These are phyloP conservation scores for Zosterops hypoxanthus DNA, from an alignment of 2,113 vertebrate genomes.

Conservation along the genomic window DNA sequence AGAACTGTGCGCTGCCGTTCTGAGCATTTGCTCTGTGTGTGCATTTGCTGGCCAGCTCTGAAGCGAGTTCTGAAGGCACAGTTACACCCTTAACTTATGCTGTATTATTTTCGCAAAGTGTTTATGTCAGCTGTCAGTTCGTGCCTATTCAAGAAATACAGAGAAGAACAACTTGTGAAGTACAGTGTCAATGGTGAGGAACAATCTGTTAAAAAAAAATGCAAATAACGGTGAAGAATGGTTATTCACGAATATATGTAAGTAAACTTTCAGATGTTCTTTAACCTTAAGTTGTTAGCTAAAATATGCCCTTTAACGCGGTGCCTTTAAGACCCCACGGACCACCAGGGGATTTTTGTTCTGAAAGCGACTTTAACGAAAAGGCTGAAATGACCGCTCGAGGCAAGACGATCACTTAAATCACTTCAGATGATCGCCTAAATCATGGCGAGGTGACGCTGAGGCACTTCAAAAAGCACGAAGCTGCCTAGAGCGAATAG, in stretches of 20 bases:
- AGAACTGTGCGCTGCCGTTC: neutral
- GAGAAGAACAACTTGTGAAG: neutral
- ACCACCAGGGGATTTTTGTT: neutral
- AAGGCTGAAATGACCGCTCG: neutral
- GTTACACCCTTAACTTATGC: neutral
- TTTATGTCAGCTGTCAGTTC: neutral
- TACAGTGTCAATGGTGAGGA: accelerated
- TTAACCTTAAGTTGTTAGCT: neutral
- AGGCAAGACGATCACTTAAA: neutral
- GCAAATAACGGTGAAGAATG: neutral
- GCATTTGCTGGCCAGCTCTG: neutral
- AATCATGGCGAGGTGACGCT: neutral
- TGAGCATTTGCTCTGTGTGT: neutral
- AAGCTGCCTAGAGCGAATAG: neutral
- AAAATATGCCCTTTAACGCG: neutral
- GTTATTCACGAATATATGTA: neutral
- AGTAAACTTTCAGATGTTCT: neutral
- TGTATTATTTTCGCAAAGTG: accelerated
- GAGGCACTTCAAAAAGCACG: neutral
- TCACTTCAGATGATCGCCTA: neutral
- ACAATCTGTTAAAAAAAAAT: neutral
- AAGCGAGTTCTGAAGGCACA: neutral
- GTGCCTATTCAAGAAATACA: accelerated
- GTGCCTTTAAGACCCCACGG: neutral
- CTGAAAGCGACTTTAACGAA: neutral